A percentile compares a stretch with the other conserved stretches of the same genome.
Evolutionary conservation across 2,888 invertebrate genomes (phyloP).

Genomic region (Anoplius nigerrimus): DNA sequence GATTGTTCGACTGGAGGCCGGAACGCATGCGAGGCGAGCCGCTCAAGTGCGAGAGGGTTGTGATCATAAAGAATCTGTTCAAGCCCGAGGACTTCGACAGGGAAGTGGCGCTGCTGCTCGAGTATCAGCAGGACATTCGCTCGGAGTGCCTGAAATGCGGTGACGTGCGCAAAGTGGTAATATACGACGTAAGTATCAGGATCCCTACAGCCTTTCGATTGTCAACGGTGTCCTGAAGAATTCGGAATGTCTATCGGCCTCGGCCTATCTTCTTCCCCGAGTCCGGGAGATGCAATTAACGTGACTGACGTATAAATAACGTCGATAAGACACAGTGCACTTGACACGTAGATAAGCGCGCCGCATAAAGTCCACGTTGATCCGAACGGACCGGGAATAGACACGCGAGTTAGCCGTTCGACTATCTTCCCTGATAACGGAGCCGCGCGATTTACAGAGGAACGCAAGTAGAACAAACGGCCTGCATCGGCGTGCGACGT

Average conservation of each 20-base stretch:
- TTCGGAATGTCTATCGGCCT: too few species aligned
- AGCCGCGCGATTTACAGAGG: not conserved
- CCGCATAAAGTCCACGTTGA: too few species aligned
- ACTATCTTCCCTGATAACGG: not conserved
- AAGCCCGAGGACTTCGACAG: slow-evolving; percentile 91
- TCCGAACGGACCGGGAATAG: too few species aligned
- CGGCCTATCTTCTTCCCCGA: slow-evolving; percentile 4
- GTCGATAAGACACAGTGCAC: too few species aligned
- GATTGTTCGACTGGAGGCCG: slow-evolving; percentile 96
- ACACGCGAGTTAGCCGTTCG: not conserved
- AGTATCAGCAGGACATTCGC: slow-evolving; percentile 92
- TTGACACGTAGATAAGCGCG: too few species aligned
- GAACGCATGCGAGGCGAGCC: slow-evolving; percentile 92
- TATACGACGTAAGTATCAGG: slow-evolving; percentile 87
- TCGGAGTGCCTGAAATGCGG: slow-evolving; percentile 95
- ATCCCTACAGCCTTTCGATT: not conserved
- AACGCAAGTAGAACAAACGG: slow-evolving; percentile 14
- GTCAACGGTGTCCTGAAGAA: too few species aligned
- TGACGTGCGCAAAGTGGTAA: slow-evolving; percentile 90
- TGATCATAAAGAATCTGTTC: slow-evolving; percentile 96
- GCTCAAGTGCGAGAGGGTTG: slow-evolving; percentile 91
- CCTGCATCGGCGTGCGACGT: slow-evolving; percentile 19
- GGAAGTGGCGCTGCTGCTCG: slow-evolving; percentile 91
- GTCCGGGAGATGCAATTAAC: not conserved
- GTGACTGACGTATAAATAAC: too few species aligned